Conservation (phyloP, 2,888 invertebrate genomes). For the Ectemnius continuus region DNA sequence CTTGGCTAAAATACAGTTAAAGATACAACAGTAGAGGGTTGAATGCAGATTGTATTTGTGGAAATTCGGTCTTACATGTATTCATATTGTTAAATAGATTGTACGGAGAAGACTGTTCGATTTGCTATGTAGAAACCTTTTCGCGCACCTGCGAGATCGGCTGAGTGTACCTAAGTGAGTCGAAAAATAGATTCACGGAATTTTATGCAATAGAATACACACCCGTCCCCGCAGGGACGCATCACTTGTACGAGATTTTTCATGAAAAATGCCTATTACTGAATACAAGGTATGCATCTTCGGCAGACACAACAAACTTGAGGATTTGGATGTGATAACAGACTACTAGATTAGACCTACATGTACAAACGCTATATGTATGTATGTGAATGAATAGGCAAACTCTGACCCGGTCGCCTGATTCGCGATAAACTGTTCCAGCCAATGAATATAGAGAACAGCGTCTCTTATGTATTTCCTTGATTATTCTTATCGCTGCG, state of each 20-base stretch:
- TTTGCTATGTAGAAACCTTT: slow-evolving; percentile 1
- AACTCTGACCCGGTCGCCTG: slow-evolving; percentile 52
- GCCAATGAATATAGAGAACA: slow-evolving; percentile 32
- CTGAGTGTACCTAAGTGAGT: not conserved
- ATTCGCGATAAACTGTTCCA: slow-evolving; percentile 46
- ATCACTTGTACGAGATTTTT: not conserved
- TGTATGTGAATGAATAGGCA: slow-evolving; percentile 41
- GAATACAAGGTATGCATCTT: slow-evolving; percentile 22
- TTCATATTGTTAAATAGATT: not conserved
- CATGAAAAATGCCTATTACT: slow-evolving; percentile 10
- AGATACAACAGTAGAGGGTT: not conserved
- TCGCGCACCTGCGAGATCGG: not conserved
- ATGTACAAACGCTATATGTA: slow-evolving; percentile 14
- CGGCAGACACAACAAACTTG: slow-evolving; percentile 35
- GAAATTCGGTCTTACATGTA: slow-evolving; percentile 1
- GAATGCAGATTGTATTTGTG: slow-evolving; percentile 3
- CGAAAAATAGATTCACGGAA: slow-evolving; percentile 27
- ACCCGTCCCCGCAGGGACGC: not conserved
- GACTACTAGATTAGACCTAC: slow-evolving; percentile 4
- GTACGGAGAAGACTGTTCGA: slow-evolving; percentile 4
- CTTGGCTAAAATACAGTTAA: not conserved
- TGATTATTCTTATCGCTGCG: slow-evolving; percentile 26
- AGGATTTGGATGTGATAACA: slow-evolving; percentile 4
- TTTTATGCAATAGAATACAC: slow-evolving; percentile 14
- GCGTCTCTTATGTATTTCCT: slow-evolving; percentile 3